These are phyloP conservation scores for Melitaea cinxia DNA, from an alignment of 1,140 invertebrate genomes.

Conservation along the genomic window DNA sequence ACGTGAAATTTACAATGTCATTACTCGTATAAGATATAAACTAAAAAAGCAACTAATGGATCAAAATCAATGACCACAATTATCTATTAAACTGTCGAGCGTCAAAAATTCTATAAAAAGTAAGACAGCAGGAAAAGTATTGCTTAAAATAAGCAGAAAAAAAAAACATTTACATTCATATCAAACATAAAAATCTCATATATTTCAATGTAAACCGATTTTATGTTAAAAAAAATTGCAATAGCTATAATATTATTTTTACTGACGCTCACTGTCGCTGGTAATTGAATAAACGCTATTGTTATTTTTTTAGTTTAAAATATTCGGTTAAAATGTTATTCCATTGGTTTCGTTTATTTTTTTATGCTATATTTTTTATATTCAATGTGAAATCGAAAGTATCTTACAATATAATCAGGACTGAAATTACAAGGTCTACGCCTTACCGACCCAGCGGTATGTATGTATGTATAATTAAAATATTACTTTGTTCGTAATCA, in stretches of 20 bases:
- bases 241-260: not conserved
- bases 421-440: not conserved
- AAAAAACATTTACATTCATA: too few species aligned
- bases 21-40: too few species aligned
- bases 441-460: not conserved
- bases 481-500: too few species aligned
- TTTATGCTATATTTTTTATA: not conserved
- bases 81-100: too few species aligned
- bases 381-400: slow-evolving; percentile 12
- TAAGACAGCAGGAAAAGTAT: too few species aligned
- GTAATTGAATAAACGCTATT: slow-evolving; percentile 2
- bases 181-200: too few species aligned
- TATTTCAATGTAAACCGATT: not conserved
- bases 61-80: too few species aligned
- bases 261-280: not conserved
- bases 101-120: too few species aligned
- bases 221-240: not conserved
- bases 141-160: too few species aligned
- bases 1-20: too few species aligned
- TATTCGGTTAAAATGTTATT: slow-evolving; percentile 15
- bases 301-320: slow-evolving; percentile 8
- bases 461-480: not conserved
- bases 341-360: slow-evolving; percentile 1
- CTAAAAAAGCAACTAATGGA: too few species aligned
- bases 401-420: slow-evolving; percentile 4